Conservation (phyloP, 2,888 invertebrate genomes). For the Diabrotica balteata region DNA sequence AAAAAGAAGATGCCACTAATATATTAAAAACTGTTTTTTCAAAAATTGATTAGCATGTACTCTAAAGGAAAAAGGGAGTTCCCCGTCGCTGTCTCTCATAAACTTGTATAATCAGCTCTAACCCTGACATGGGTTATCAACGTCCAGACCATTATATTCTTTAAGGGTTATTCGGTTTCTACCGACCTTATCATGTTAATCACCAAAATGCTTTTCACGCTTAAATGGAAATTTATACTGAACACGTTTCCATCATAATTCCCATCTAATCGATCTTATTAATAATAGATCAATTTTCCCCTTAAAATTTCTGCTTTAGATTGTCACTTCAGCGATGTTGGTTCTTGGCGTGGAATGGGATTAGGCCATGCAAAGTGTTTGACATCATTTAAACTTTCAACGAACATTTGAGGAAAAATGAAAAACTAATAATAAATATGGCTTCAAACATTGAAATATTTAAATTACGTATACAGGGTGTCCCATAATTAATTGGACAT, state of each 20-base stretch:
- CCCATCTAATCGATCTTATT: constrained; percentile 37
- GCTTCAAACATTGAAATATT: too few species aligned
- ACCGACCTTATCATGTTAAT: constrained; percentile 48
- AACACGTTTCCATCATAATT: constrained; percentile 29
- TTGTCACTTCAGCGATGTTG: constrained; percentile 13
- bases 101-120: constrained; percentile 40
- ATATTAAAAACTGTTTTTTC: too few species aligned
- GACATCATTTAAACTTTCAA: neutral
- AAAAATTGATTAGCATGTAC: neutral
- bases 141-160: constrained; percentile 46
- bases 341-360: constrained; percentile 9
- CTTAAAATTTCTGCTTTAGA: constrained; percentile 24
- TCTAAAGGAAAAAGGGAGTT: neutral
- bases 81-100: constrained; percentile 29
- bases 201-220: constrained; percentile 49
- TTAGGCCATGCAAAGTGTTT: constrained; percentile 7
- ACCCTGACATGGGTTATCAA: constrained; percentile 46
- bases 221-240: constrained; percentile 38
- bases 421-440: too few species aligned
- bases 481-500: too few species aligned
- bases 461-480: too few species aligned
- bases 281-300: constrained; percentile 37
- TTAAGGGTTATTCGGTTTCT: constrained; percentile 43
- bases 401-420: too few species aligned
- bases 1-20: too few species aligned